These are phyloP conservation scores for Apamea epomidion DNA, from an alignment of 2,888 invertebrate genomes.

Conservation along the genomic window DNA sequence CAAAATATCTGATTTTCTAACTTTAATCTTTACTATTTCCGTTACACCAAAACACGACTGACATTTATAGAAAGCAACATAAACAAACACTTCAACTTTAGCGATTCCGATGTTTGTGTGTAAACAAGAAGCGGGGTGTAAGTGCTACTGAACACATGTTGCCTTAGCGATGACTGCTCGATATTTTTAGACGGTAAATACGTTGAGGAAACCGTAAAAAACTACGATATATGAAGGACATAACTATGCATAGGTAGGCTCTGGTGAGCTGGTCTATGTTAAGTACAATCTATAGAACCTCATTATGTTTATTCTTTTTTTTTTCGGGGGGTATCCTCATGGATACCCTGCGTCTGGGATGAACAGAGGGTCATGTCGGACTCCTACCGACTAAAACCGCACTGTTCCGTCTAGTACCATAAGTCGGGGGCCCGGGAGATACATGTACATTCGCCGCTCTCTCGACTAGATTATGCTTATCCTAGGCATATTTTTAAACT, in stretches of 20 bases:
- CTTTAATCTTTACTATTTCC: conserved; percentile 18
- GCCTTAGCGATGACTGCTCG: conserved; percentile 6
- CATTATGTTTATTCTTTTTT: too few species aligned
- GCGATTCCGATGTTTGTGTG: conserved; percentile 33
- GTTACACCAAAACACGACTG: conserved; percentile 17
- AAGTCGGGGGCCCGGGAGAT: too few species aligned
- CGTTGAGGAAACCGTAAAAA: conserved; percentile 2
- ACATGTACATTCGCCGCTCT: too few species aligned
- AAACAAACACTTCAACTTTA: conserved; percentile 40
- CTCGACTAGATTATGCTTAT: not conserved
- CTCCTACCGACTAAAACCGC: too few species aligned
- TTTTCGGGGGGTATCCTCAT: too few species aligned
- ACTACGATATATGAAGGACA: not conserved
- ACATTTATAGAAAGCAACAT: conserved; percentile 26
- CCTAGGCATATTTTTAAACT: too few species aligned
- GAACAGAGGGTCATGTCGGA: too few species aligned
- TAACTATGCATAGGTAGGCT: not conserved
- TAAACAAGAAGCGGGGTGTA: conserved; percentile 42
- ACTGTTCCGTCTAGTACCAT: too few species aligned
- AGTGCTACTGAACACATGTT: conserved; percentile 59
- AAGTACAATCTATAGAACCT: not conserved
- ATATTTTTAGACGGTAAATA: conserved; percentile 47
- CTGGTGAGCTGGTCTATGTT: not conserved
- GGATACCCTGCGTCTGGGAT: too few species aligned
- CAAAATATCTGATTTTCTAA: conserved; percentile 10